Evolutionary conservation across 2,888 invertebrate species (phyloP).

Genomic region (Brassicogethes aeneus): DNA sequence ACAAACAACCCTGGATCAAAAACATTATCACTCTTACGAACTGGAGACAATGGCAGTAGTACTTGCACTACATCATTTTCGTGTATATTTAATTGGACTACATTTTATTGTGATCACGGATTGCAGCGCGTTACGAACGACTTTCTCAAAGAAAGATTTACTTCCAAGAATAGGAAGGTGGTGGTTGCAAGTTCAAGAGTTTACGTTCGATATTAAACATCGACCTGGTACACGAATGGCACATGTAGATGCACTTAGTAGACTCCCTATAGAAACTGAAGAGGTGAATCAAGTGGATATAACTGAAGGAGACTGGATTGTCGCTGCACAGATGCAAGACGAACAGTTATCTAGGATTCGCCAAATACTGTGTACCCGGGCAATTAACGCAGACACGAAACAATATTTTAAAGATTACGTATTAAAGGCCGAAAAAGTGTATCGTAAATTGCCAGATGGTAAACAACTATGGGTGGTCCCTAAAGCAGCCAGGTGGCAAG

Average conservation of each 20-base stretch:
- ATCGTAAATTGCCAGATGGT: constrained; percentile 12
- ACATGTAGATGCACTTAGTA: constrained; percentile 17
- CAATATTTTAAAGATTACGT: constrained; percentile 16
- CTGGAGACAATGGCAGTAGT: constrained; percentile 29
- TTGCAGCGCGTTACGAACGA: constrained; percentile 15
- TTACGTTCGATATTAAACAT: constrained; percentile 14
- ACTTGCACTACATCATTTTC: constrained; percentile 14
- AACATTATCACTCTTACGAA: constrained; percentile 23
- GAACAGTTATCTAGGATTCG: constrained; percentile 13
- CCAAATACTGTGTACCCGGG: constrained; percentile 7
- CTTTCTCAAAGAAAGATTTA: constrained; percentile 16
- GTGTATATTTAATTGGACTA: constrained; percentile 14
- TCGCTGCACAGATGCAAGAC: constrained; percentile 18
- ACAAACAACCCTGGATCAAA: constrained; percentile 8
- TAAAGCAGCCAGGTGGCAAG: constrained; percentile 15
- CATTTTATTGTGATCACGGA: constrained; percentile 17
- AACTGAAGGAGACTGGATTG: constrained; percentile 18
- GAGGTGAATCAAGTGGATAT: constrained; percentile 10
- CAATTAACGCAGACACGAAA: constrained; percentile 15
- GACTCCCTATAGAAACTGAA: constrained; percentile 6
- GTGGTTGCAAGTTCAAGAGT: too few species aligned
- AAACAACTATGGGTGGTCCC: constrained; percentile 16
- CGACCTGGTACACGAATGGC: constrained; percentile 14
- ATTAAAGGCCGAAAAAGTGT: constrained; percentile 14
- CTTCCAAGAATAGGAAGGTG: constrained; percentile 18